Evolutionary conservation across 2,797 vertebrate genomes (phyloP).

Genomic region (Lithobates pipiens): DNA sequence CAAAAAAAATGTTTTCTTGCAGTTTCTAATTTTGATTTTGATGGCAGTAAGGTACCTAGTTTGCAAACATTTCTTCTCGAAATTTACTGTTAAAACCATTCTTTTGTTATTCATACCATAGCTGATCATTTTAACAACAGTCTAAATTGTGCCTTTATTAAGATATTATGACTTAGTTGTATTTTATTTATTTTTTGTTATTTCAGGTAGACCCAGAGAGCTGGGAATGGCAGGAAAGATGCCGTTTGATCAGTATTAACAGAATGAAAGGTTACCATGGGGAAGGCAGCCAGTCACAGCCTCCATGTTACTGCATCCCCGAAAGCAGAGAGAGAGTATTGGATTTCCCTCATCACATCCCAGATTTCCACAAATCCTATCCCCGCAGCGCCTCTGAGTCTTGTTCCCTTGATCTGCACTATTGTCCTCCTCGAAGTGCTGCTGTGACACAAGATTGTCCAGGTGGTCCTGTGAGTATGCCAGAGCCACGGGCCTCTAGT

Average conservation of each 20-base stretch:
- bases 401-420: constrained; percentile 83
- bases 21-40: no score
- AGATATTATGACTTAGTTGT: not conserved
- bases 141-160: no score
- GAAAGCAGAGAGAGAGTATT: constrained; percentile 83
- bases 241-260: constrained; percentile 70
- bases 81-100: no score
- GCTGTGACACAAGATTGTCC: constrained; percentile 82
- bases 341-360: constrained; percentile 79
- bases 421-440: constrained; percentile 80
- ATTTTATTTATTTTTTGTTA: not conserved
- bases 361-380: constrained; percentile 72
- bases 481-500: constrained; percentile 77
- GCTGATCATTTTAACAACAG: no score
- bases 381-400: constrained; percentile 79
- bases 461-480: constrained; percentile 74
- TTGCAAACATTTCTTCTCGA: no score
- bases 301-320: constrained; percentile 88
- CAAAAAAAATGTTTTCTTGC: no score
- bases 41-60: no score
- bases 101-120: no score
- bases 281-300: constrained; percentile 92
- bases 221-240: constrained; percentile 57
- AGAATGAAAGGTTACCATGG: constrained; percentile 94
- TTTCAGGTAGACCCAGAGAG: constrained; percentile 52